Base-by-base conservation (phyloP, 2,797 vertebrate species). In the Gastrophryne carolinensis region DNA sequence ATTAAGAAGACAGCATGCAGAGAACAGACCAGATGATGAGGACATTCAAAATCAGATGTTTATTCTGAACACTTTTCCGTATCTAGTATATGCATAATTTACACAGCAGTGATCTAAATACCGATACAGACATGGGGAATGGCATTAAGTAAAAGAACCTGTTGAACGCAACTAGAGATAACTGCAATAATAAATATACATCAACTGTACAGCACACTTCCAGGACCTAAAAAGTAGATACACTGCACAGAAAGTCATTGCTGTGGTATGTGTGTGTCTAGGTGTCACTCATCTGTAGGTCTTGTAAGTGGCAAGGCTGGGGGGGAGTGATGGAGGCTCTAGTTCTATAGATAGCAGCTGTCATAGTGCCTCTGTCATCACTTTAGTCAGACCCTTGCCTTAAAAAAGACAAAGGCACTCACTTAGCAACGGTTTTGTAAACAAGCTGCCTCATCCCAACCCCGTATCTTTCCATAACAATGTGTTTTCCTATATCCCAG, bases 81-180 rank as follows among this genome's bases (percentile, higher is more conserved):
- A 89, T 87, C 88, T 87, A 88, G 75, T 79, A 53, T 75, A 53
- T 75, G 86, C 86, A 90, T 86, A 86, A 83, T 93, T 94, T 84
- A 93, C 91, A 94, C 92, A 89, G 90, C 89, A 37, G 62, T 90
- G 90, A 86, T 91, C 93, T 90, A 88, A 79, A 86, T 88, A 87
- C 87, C 86, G 83, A 91, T 91, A 91, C 88, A 89, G 86, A 89
- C 90, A 92, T 89, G 88, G 91, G 90, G 93, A 93, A 95, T 82
- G 89, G 87, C 84, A 77, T 81, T 35, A 66, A 82, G 85, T 84
- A 92, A 92, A 91, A 92, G 84, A 41, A 49, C 87, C 82, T 80
- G 87, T 95, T 94, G 94, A 87, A 95, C 93, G 94, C 92, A 94
- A 94, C 90, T 94, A 98, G 97, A 97, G 97, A 98, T 99, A 97